A percentile compares a stretch with the other conserved stretches of the same genome.
Conservation (phyloP, 64 coral and sea anemone species). For the Dendronephthya gigantea region DNA sequence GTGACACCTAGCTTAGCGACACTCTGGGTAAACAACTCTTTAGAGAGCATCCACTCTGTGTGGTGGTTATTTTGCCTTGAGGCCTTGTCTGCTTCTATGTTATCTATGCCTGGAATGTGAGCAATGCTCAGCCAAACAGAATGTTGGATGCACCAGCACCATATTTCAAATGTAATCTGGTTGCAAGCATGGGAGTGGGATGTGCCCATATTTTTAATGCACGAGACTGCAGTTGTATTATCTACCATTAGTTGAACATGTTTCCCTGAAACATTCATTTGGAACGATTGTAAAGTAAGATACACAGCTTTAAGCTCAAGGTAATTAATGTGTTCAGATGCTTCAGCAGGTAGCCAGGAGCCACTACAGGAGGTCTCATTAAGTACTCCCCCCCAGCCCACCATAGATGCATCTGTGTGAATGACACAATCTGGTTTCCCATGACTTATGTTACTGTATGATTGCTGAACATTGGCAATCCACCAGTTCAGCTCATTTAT, state of each 20-base stretch:
- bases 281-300: slow-evolving; percentile 4
- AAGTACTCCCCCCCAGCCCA: too few relatives aligned
- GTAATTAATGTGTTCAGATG: not conserved
- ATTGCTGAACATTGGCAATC: not conserved
- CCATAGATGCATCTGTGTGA: too few relatives aligned
- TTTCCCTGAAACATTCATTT: not conserved
- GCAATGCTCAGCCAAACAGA: not conserved
- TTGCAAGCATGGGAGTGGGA: too few relatives aligned
- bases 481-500: not conserved
- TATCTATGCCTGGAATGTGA: not conserved
- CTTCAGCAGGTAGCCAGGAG: not conserved
- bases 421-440: too few relatives aligned
- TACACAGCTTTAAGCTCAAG: not conserved
- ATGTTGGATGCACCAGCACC: not conserved
- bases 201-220: not conserved
- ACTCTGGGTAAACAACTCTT: not conserved
- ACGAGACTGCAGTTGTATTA: not conserved
- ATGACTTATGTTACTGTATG: not conserved
- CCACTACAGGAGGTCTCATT: too few relatives aligned
- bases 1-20: not conserved
- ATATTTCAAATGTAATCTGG: not conserved
- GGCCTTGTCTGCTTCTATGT: slow-evolving; percentile 10
- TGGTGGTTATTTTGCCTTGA: not conserved
- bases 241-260: not conserved
- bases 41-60: slow-evolving; percentile 11